Evolutionary conservation across 2,113 vertebrate genomes (phyloP).

Genomic region (Odontophorus gujanensis): DNA sequence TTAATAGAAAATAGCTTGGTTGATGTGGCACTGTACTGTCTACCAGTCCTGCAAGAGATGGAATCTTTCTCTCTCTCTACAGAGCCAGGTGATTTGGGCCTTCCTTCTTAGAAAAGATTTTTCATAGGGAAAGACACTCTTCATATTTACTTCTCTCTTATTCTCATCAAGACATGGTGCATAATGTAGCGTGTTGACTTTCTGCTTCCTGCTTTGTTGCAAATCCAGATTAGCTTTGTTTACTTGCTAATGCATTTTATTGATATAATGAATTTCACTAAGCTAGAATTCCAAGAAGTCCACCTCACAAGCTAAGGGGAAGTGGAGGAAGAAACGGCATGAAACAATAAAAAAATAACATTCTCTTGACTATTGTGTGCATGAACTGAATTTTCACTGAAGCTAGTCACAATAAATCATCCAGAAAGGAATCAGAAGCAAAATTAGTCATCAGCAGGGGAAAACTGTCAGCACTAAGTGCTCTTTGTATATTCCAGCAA

Average conservation of each 20-base stretch:
- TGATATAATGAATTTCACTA: not conserved
- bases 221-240: not conserved
- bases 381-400: not conserved
- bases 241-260: not conserved
- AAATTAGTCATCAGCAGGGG: conserved; percentile 37
- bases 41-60: not conserved
- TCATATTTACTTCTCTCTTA: not conserved
- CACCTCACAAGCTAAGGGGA: not conserved
- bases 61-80: not conserved
- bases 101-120: not conserved
- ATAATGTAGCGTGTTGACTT: not conserved
- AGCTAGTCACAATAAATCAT: not conserved
- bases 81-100: not conserved
- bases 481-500: not conserved
- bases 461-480: not conserved
- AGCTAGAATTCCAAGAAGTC: not conserved
- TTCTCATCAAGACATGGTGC: not conserved
- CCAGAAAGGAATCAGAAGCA: conserved; percentile 9
- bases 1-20: not conserved
- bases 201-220: not conserved
- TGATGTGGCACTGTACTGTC: not conserved
- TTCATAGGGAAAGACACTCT: not conserved
- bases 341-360: not conserved
- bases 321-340: not conserved
- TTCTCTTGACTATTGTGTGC: not conserved